Evolutionary conservation across 2,888 invertebrate species (phyloP), one percentile per base, ranked within the genome.

Genomic region (Entomobrya proxima): DNA sequence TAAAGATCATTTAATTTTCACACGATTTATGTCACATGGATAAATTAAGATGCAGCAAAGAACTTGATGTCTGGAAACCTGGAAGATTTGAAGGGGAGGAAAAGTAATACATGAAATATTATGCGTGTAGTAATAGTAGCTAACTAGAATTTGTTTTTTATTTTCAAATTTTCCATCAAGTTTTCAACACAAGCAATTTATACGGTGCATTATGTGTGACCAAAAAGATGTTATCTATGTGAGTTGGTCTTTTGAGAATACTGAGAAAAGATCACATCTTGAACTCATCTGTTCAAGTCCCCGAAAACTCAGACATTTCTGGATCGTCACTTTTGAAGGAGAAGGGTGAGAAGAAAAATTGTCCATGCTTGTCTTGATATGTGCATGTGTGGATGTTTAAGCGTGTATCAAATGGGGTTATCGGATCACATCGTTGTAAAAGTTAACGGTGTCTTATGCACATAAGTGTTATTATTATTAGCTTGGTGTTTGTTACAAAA

Each of bases 231-330:
- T 47, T 50, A n/a, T 13, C n/a, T 47, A 27, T 13, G 7, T 30
- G 7, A 11, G 44, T 27, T 40, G 13, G 50, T 2, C 50, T 47
- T 72, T 44, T 47, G 47, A 30, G 27, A 18, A 5, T 40, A 11
- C 11, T 40, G 40, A 13, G 55, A 30, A 32, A 30, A 15, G 50
- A 30, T 55, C 75, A 67, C 84, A 84, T 84, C 84, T 84, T 84
- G 83, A 84, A 77, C 77, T 84, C 84, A 84, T 84, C 77, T 84
- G 77, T 78, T 67, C 47, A 40, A n/a, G 50, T 44, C 27, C 13
- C 6, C 40, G 24, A 24, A 37, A 30, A 15, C 27, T 30, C 30
- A 40, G 7, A 15, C 11, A 21, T 72, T 27, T 69, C 24, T 13
- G 6, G 40, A 82, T 58, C 40, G 6, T 64, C 32, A 24, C 40